A percentile compares a stretch with the other conserved stretches of the same genome.
Conservation (phyloP, 2,888 invertebrate species). For the Lasioglossum leucozonium region DNA sequence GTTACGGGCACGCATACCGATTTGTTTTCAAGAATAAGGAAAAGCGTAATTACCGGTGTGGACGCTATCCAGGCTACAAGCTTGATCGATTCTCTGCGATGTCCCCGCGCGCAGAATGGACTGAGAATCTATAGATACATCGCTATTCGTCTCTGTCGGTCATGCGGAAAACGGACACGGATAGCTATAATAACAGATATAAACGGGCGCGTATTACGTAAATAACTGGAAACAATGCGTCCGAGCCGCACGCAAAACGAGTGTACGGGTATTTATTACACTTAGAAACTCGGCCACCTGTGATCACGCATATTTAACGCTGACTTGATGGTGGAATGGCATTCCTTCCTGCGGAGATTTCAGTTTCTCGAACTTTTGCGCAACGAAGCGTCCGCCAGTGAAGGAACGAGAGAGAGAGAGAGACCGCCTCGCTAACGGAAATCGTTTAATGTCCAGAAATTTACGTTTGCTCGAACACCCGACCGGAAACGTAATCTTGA, state of each 20-base stretch:
- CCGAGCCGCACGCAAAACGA: slow-evolving; percentile 8
- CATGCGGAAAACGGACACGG: slow-evolving; percentile 50
- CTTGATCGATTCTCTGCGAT: slow-evolving; percentile 61
- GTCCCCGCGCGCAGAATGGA: slow-evolving; percentile 40
- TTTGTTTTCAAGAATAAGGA: slow-evolving; percentile 56
- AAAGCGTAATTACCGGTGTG: slow-evolving; percentile 57
- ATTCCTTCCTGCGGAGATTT: background rate
- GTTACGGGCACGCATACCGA: slow-evolving; percentile 33
- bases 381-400: background rate
- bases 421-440: background rate
- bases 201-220: slow-evolving; percentile 48
- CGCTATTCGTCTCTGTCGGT: slow-evolving; percentile 46
- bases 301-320: background rate
- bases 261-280: slow-evolving; percentile 28
- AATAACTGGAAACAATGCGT: slow-evolving; percentile 41
- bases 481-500: slow-evolving; percentile 11
- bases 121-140: slow-evolving; percentile 43
- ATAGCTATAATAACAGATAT: slow-evolving; percentile 47
- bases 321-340: background rate
- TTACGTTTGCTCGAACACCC: background rate
- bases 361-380: background rate
- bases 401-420: background rate
- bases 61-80: slow-evolving; percentile 51
- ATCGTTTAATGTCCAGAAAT: background rate
- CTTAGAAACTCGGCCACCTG: slow-evolving; percentile 14